phyloP scores from a whole-genome alignment of 2,888 invertebrate species.

The Margaritifera margaritifera region DNA sequence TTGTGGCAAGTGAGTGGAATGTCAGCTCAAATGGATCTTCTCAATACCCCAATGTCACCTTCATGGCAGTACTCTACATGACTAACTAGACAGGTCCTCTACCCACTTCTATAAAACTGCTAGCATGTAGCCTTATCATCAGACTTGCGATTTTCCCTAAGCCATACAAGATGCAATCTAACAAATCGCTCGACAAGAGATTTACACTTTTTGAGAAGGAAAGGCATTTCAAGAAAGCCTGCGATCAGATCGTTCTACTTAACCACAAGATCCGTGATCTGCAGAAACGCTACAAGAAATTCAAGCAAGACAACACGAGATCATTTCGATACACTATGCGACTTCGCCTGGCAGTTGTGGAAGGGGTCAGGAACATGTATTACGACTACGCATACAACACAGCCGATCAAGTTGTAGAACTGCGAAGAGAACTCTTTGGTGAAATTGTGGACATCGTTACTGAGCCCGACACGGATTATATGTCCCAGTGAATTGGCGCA shows the following conservation, averaged over 20 bases:
- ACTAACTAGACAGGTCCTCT: too few relatives aligned
- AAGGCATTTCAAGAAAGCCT: conserved; percentile 36
- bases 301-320: conserved; percentile 41
- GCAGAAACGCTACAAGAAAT: conserved; percentile 48
- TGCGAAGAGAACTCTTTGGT: conserved; percentile 36
- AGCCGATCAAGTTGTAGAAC: conserved; percentile 42
- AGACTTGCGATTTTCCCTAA: conserved; percentile 3
- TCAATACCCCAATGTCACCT: too few relatives aligned
- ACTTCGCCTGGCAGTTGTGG: conserved; percentile 52
- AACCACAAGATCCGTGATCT: conserved; percentile 45
- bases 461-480: conserved; percentile 15
- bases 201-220: conserved; percentile 29
- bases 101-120: too few relatives aligned
- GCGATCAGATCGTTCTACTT: conserved; percentile 56
- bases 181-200: conserved; percentile 21
- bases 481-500: conserved; percentile 6
- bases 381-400: conserved; percentile 50
- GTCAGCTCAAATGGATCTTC: too few relatives aligned
- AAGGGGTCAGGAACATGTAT: conserved; percentile 45
- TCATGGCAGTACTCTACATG: too few relatives aligned
- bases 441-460: conserved; percentile 35
- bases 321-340: conserved; percentile 57
- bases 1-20: too few relatives aligned
- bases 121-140: too few relatives aligned
- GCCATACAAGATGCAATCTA: conserved; percentile 19